Conservation (phyloP, 2,797 vertebrate genomes). For the Trachops cirrhosus region DNA sequence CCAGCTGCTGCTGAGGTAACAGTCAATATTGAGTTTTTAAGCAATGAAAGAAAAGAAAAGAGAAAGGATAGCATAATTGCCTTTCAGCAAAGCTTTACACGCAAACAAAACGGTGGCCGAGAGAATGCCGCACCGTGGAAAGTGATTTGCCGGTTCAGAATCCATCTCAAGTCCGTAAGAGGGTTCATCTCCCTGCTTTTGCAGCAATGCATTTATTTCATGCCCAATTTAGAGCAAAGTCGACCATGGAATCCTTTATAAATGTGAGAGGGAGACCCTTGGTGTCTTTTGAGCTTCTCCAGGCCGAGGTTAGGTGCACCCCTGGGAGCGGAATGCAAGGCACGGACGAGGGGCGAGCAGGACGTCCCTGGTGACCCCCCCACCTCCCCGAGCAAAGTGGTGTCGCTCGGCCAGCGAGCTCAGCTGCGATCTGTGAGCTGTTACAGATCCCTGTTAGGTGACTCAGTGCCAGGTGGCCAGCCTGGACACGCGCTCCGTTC, state of each 20-base stretch:
- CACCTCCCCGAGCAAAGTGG: background rate
- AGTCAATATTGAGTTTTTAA: constrained; percentile 76
- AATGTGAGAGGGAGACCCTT: constrained; percentile 64
- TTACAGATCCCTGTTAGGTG: accelerated
- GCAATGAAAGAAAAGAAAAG: constrained; percentile 78
- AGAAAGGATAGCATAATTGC: constrained; percentile 77
- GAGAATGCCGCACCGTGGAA: constrained; percentile 77
- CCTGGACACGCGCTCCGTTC: accelerated
- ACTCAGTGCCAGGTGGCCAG: background rate
- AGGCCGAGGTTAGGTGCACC: constrained; percentile 30
- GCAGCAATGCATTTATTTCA: constrained; percentile 82
- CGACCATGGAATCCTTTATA: constrained; percentile 72
- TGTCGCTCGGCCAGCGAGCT: background rate
- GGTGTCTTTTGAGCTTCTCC: constrained; percentile 53
- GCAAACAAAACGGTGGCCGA: constrained; percentile 76
- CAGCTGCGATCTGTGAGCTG: background rate
- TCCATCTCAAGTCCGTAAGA: constrained; percentile 80
- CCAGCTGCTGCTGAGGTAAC: constrained; percentile 48
- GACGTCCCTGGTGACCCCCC: background rate
- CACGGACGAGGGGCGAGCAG: constrained; percentile 25
- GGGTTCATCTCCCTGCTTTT: constrained; percentile 78
- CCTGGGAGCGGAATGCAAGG: background rate
- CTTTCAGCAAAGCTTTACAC: constrained; percentile 73
- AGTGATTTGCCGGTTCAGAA: constrained; percentile 79
- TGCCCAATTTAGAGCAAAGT: constrained; percentile 79